phyloP scores from a whole-genome alignment of 92 coral and sea anemone species.

The Palythoa heliodiscus region DNA sequence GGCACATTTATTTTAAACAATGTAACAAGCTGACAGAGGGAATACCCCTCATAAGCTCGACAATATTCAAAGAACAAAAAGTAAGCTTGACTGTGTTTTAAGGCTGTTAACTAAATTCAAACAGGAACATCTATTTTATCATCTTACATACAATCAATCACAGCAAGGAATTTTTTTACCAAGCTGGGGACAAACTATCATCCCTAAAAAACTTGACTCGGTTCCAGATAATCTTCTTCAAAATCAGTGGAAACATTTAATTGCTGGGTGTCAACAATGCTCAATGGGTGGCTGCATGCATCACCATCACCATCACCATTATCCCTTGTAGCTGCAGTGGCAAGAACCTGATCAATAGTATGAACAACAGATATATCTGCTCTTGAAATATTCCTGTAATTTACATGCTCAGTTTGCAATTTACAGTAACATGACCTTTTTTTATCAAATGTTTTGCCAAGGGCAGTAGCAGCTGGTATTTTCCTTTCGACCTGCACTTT shows the following conservation, averaged over 20 bases:
- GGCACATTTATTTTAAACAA: neutral
- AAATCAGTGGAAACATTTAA: neutral
- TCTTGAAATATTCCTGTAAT: conserved; percentile 60
- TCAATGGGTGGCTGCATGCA: neutral
- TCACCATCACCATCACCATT: neutral
- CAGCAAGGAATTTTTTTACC: neutral
- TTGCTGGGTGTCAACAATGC: neutral
- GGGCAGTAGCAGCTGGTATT: conserved; percentile 56
- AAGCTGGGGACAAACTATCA: neutral
- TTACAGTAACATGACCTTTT: conserved; percentile 56
- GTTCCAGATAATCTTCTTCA: neutral
- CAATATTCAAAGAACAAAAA: neutral
- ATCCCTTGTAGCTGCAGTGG: neutral
- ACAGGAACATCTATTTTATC: neutral
- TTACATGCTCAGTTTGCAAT: conserved; percentile 40
- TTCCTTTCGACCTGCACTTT: conserved; percentile 57
- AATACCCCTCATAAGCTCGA: neutral
- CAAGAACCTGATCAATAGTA: conserved; percentile 15
- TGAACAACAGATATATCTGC: conserved; percentile 38
- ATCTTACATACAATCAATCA: neutral
- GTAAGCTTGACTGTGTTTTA: neutral
- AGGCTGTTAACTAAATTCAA: neutral
- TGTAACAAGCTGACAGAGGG: neutral
- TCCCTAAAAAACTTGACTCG: neutral
- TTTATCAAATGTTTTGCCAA: conserved; percentile 57